Evolutionary conservation across 2,797 vertebrate genomes (phyloP).

Genomic region (Crax fasciolata): DNA sequence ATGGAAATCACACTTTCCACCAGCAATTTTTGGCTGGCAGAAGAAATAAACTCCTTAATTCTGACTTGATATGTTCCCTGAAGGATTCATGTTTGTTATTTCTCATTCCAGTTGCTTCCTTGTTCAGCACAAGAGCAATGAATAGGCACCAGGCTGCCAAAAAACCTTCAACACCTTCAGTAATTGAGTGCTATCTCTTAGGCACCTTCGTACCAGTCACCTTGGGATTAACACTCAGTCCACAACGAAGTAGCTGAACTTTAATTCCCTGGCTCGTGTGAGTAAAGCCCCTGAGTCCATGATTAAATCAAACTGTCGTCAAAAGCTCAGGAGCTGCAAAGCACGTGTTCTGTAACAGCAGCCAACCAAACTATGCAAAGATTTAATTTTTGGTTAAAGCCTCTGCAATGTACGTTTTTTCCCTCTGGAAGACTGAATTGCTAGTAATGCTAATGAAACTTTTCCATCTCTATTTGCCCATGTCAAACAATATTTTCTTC

Average conservation of each 20-base stretch:
- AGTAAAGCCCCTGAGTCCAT: constrained; percentile 36
- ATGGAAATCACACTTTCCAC: background rate
- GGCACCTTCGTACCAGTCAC: background rate
- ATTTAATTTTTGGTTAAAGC: constrained; percentile 5
- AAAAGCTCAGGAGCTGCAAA: background rate
- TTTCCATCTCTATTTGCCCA: background rate
- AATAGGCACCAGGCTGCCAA: constrained; percentile 24
- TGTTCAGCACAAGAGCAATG: background rate
- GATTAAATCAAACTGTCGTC: constrained; percentile 42
- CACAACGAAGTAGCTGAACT: constrained; percentile 47
- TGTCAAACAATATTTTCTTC: background rate
- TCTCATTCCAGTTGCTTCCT: background rate
- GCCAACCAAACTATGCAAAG: background rate
- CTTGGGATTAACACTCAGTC: constrained; percentile 52
- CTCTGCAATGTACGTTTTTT: background rate
- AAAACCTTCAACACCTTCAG: constrained; percentile 16
- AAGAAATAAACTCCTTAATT: background rate
- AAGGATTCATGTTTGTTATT: background rate
- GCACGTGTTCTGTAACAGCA: constrained; percentile 7
- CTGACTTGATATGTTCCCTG: background rate
- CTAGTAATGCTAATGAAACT: background rate
- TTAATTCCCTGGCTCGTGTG: constrained; percentile 50
- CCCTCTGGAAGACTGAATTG: background rate
- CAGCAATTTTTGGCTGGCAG: background rate
- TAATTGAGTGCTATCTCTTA: constrained; percentile 19